Evolutionary conservation across 2,797 vertebrate genomes (phyloP), one percentile per base, ranked within the genome.

Genomic region (Sebastes kiyomatsui): DNA sequence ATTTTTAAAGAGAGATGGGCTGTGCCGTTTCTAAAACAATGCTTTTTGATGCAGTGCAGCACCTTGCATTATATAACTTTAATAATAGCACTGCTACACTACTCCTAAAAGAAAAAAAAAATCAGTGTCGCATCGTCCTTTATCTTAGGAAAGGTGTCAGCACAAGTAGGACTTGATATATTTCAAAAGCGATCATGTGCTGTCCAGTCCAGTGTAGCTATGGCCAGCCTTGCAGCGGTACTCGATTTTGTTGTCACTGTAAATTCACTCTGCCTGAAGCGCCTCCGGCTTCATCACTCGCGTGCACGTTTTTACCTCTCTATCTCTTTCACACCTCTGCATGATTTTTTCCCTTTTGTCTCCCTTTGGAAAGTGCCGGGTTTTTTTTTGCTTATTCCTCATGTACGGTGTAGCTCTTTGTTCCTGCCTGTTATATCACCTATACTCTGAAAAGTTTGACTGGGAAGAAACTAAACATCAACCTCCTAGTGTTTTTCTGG

Each of bases 401-500:
- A 82, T 73, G 79, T 67, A 58, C 13, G 1, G 27, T 22, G 55
- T 28, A 25, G 22, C 70, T 79, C 62, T 87, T 81, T 88, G 75
- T 52, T 84, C 64, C 42, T 23, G 27, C 52, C 64, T 60, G 42
- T 84, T 87, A 80, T 76, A 85, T 87, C 87, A 81, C 80, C 79
- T 82, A 33, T 68, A 42, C 75, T 75, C 71, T 52, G 62, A 69
- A 88, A 83, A 87, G 87, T 88, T 90, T 78, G 77, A 90, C 89
- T 84, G 75, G 67, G 56, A 87, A 83, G 75, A 72, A 79, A 83
- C 87, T 60, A 84, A 91, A 89, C 83, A 78, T 90, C 88, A 85
- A 90, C 90, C 90, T 87, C 87, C 78, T 67, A 68, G 58, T 88
- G 81, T 88, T 90, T 94, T 95, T 95, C 91, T 95, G 93, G 94